phyloP scores from a whole-genome alignment of 2,113 vertebrate genomes.

The Zosterops hypoxanthus region DNA sequence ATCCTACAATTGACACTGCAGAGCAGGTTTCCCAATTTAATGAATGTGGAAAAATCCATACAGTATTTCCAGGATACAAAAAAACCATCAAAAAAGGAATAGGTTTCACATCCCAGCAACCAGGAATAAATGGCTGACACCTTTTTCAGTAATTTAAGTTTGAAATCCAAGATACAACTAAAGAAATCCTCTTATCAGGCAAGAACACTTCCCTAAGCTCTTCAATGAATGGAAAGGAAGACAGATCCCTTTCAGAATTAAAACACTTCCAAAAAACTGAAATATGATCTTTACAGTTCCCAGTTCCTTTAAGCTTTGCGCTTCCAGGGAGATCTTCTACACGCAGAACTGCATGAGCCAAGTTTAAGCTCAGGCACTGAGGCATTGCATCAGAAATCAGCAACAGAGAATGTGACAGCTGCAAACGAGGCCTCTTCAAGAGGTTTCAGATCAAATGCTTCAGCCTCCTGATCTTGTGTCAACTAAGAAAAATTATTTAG shows the following conservation, averaged over 20 bases:
- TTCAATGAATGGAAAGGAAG: background rate
- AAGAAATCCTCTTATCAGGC: background rate
- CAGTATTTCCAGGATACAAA: background rate
- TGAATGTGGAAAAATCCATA: background rate
- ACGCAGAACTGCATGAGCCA: background rate
- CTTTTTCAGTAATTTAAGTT: background rate
- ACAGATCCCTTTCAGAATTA: background rate
- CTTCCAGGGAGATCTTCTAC: background rate
- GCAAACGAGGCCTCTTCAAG: background rate
- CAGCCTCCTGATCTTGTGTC: background rate
- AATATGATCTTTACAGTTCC: background rate
- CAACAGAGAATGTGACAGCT: background rate
- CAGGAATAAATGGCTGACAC: background rate
- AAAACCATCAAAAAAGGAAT: accelerated
- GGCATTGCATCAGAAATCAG: background rate
- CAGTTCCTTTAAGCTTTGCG: background rate
- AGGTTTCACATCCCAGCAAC: background rate
- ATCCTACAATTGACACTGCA: background rate
- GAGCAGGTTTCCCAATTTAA: background rate
- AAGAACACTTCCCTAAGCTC: background rate
- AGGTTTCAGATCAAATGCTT: background rate
- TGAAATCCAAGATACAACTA: background rate
- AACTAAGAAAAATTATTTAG: background rate
- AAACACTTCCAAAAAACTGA: background rate
- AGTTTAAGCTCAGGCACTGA: background rate